These are phyloP conservation scores for Tapera naevia DNA, from an alignment of 2,797 vertebrate species.

Conservation along the genomic window DNA sequence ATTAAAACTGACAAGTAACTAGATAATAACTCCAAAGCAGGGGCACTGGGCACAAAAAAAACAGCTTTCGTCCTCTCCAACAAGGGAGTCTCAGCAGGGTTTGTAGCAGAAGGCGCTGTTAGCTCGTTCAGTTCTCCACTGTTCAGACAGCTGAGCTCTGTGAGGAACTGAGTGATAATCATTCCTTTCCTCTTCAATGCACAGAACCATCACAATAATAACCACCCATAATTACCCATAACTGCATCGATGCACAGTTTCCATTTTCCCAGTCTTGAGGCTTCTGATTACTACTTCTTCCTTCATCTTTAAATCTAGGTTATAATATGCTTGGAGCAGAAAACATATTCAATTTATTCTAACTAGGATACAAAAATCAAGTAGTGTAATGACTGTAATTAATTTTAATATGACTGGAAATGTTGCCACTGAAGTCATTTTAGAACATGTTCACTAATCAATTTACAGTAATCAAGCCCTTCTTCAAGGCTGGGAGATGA, in stretches of 20 bases:
- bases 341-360: not conserved
- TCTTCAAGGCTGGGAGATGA: not conserved
- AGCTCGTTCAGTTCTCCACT: not conserved
- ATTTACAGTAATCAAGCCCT: not conserved
- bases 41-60: not conserved
- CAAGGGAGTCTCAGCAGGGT: not conserved
- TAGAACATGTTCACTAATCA: not conserved
- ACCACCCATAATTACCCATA: not conserved
- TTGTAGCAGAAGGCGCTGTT: not conserved
- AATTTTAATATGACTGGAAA: not conserved
- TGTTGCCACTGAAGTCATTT: not conserved
- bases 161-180: not conserved
- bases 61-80: not conserved
- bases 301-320: not conserved
- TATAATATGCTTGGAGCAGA: not conserved
- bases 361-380: not conserved
- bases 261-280: not conserved
- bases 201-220: not conserved
- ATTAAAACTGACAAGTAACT: not conserved
- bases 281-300: not conserved
- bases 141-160: not conserved
- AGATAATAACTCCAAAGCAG: not conserved
- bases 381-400: not conserved
- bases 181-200: not conserved
- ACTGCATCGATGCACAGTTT: not conserved